Percentiles rank a stretch among this genome's conserved stretches.
phyloP scores from a whole-genome alignment of 2,113 vertebrate species.

The Xyliphius kryptos region DNA sequence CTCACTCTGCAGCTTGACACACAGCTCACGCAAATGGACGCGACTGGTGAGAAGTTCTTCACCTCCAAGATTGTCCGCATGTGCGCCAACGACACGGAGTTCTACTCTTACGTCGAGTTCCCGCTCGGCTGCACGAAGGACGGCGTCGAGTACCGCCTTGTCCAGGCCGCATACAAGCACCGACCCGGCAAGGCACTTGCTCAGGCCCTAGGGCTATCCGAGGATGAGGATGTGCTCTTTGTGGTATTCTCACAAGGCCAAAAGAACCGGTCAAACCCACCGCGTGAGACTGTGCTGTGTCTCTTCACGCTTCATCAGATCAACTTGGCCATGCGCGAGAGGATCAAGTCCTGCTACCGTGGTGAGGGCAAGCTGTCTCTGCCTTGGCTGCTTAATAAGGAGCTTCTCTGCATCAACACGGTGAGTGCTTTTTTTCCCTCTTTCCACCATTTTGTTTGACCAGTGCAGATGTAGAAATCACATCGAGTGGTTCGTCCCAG shows the following conservation, averaged over 20 bases:
- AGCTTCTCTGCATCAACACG: slow-evolving; percentile 81
- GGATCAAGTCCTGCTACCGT: slow-evolving; percentile 84
- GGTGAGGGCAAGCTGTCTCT: slow-evolving; percentile 79
- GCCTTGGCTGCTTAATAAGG: slow-evolving; percentile 87
- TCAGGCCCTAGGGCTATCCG: slow-evolving; percentile 71
- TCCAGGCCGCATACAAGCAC: slow-evolving; percentile 80
- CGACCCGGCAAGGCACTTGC: slow-evolving; percentile 74
- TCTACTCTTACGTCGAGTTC: slow-evolving; percentile 88
- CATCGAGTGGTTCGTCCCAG: no score
- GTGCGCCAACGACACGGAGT: slow-evolving; percentile 80
- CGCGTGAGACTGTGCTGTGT: slow-evolving; percentile 78
- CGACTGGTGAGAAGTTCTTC: slow-evolving; percentile 80
- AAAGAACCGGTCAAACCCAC: slow-evolving; percentile 81
- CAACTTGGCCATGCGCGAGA: slow-evolving; percentile 78
- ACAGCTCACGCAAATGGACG: slow-evolving; percentile 77
- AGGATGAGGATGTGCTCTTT: slow-evolving; percentile 79
- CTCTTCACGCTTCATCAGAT: slow-evolving; percentile 80
- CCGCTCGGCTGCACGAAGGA: slow-evolving; percentile 83
- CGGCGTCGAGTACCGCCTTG: slow-evolving; percentile 80
- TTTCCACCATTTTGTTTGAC: neutral
- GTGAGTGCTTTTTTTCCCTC: slow-evolving; percentile 62
- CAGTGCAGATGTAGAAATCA: neutral
- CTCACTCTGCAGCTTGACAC: slow-evolving; percentile 85
- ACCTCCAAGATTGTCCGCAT: slow-evolving; percentile 87
- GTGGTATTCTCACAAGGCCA: slow-evolving; percentile 85